These are phyloP conservation scores for Calliphora vicina DNA, from an alignment of 1,140 invertebrate species.

Conservation along the genomic window DNA sequence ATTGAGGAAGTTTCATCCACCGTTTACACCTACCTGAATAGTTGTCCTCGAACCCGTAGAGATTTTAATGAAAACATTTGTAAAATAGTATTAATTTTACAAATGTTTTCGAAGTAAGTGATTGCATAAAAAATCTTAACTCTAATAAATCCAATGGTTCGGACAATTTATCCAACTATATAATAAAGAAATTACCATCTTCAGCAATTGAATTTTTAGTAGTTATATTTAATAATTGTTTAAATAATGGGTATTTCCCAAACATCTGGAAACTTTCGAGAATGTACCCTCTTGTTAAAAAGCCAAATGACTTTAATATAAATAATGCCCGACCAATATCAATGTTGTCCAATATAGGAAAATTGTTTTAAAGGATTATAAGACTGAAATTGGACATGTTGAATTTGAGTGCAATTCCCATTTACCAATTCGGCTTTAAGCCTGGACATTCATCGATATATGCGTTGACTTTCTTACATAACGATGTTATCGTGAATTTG, in stretches of 20 bases:
- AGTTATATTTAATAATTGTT: neutral
- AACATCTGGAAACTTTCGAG: too few species aligned
- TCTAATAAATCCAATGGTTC: neutral
- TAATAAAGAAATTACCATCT: neutral
- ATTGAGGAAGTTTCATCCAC: neutral
- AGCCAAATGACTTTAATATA: too few species aligned
- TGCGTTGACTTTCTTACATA: neutral
- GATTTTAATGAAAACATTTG: neutral
- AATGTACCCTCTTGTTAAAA: too few species aligned
- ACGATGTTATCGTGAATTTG: neutral
- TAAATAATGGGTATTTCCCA: too few species aligned
- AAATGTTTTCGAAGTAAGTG: neutral
- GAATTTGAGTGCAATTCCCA: neutral
- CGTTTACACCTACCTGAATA: neutral
- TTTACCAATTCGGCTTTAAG: neutral
- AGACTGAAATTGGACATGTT: neutral
- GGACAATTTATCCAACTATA: neutral
- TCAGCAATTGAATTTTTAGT: neutral
- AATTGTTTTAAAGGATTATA: neutral
- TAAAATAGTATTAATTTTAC: neutral
- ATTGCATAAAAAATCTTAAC: neutral
- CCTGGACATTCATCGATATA: neutral
- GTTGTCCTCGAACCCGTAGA: neutral
- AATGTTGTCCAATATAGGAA: neutral
- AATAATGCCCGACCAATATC: too few species aligned